Base-by-base conservation (phyloP, 2,797 vertebrate species). In the Periophthalmus magnuspinnatus region DNA sequence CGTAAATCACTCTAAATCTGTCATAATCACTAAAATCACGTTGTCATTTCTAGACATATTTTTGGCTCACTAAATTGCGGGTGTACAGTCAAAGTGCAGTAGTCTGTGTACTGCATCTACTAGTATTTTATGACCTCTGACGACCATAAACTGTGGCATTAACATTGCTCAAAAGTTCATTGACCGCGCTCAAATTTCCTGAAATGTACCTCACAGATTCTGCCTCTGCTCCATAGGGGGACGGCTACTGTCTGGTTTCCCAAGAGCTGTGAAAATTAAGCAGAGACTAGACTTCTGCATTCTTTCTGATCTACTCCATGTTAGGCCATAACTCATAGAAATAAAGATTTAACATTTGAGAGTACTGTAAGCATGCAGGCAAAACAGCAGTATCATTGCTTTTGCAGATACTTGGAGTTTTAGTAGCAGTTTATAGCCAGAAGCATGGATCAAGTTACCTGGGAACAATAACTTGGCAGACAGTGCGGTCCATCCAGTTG, bases 161-260 rank as follows among this genome's bases (percentile, higher is more conserved):
- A 72, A 79, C 83, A 84, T 88, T 81, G 81, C 84, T 90, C 83
- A 87, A 80, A 81, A 71, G 74, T 76, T 84, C 78, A 74, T 47
- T 28, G 69, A 68, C 69, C 66, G 75, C 57, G 84, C 86, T 89
- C 81, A 67, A 11, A 74, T 88, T 86, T 83, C 89, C 54, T 48
- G 50, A 73, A 82, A 77, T 60, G 38, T 71, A 59, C 71, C 62
- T 69, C 72, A 73, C 32, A 71, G 77, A 80, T 81, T 75, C 68
- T 72, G 55, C 67, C 48, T 64, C 66, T 59, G 61, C 76, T 75
- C 72, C 67, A 55, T 10, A 41, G 74, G 71, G 71, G 71, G 61
- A 34, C 22, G 14, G 71, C 74, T 72, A 33, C 81, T 77, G 80
- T 83, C 83, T 85, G 85, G 71, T 81, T 87, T 79, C 78, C 80